Conservation (phyloP, 2,797 vertebrate genomes). For the Todus mexicanus region DNA sequence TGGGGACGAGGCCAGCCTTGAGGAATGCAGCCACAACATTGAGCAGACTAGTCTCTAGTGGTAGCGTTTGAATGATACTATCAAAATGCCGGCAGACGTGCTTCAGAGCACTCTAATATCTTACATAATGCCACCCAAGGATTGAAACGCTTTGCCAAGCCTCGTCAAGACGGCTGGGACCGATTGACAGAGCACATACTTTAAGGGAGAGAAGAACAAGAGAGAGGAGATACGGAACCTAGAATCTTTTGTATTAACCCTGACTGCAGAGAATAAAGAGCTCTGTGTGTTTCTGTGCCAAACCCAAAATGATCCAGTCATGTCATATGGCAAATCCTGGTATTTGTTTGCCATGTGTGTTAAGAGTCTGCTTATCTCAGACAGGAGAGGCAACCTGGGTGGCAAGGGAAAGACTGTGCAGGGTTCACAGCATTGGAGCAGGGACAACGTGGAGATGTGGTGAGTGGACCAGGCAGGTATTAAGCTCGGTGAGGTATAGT, state of each 20-base stretch:
- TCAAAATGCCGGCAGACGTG: background rate
- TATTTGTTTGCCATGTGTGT: background rate
- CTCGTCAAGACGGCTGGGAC: background rate
- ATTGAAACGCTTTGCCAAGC: constrained; percentile 3
- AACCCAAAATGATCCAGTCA: background rate
- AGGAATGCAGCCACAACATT: background rate
- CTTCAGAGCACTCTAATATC: constrained; percentile 23
- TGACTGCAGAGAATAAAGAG: background rate
- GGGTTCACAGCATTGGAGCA: background rate
- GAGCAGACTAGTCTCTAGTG: background rate
- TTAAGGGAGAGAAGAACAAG: background rate
- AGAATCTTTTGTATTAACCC: background rate
- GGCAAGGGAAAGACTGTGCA: background rate
- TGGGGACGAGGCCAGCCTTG: background rate
- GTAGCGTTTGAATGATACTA: background rate
- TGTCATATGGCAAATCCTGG: background rate
- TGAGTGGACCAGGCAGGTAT: background rate
- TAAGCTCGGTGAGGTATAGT: background rate
- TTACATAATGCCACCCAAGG: background rate
- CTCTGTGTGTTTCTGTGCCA: background rate
- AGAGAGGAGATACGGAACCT: background rate
- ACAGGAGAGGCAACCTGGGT: background rate
- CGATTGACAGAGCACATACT: background rate
- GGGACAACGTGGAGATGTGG: background rate
- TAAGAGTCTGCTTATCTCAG: background rate